phyloP scores from a whole-genome alignment of 2,113 vertebrate genomes.

The Oreochromis aureus region DNA sequence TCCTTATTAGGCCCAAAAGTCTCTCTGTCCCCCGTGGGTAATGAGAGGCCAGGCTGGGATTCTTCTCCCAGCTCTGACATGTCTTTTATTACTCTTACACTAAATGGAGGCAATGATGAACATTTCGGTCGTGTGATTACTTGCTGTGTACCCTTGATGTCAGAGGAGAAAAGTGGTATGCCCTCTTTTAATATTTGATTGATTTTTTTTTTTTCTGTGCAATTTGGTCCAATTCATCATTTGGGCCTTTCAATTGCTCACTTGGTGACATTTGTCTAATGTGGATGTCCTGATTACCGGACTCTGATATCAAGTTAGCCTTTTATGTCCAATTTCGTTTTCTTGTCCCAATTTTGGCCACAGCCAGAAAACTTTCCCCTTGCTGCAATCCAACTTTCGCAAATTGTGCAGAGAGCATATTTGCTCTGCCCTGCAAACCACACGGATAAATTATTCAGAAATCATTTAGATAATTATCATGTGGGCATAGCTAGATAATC shows the following conservation, averaged over 20 bases:
- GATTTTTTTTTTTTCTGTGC: conserved; percentile 59
- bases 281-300: conserved; percentile 62
- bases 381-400: conserved; percentile 30
- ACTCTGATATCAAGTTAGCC: conserved; percentile 53
- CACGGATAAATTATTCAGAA: conserved; percentile 23
- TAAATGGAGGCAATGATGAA: conserved; percentile 78
- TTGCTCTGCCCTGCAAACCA: conserved; percentile 26
- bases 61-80: conserved; percentile 65
- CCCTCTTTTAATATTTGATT: conserved; percentile 81
- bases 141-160: conserved; percentile 70
- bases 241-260: conserved; percentile 64
- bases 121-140: conserved; percentile 66
- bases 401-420: conserved; percentile 14
- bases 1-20: conserved; percentile 66
- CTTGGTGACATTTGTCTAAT: conserved; percentile 69
- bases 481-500: neutral
- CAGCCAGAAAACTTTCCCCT: conserved; percentile 53
- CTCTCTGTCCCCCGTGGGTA: conserved; percentile 59
- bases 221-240: conserved; percentile 81
- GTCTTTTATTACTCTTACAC: conserved; percentile 77
- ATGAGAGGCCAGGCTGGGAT: conserved; percentile 62
- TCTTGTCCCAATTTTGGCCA: conserved; percentile 51
- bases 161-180: conserved; percentile 60
- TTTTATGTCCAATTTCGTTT: conserved; percentile 70
- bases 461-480: conserved; percentile 15